phyloP scores from a whole-genome alignment of 2,113 vertebrate genomes.

The Oncorhynchus clarkii region DNA sequence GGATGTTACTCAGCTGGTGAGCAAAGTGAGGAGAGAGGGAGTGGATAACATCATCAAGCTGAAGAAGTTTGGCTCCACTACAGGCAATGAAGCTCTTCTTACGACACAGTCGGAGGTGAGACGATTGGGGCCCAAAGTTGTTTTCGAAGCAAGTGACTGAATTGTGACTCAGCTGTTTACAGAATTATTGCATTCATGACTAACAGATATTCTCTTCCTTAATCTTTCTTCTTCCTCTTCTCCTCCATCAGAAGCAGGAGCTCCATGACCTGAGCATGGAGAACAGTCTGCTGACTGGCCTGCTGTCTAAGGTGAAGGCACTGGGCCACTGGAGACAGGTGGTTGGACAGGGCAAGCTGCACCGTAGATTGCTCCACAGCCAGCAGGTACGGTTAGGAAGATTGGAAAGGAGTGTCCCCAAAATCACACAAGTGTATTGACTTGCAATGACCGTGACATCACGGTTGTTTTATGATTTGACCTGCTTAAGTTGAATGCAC shows the following conservation, averaged over 20 bases:
- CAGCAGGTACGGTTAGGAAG: constrained; percentile 63
- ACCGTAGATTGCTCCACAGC: constrained; percentile 57
- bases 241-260: constrained; percentile 60
- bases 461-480: background rate
- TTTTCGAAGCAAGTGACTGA: background rate
- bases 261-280: constrained; percentile 61
- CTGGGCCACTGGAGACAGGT: constrained; percentile 68
- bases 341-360: constrained; percentile 57
- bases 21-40: constrained; percentile 64
- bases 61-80: constrained; percentile 67
- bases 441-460: background rate
- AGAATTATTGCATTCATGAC: background rate
- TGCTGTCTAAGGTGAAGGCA: constrained; percentile 66
- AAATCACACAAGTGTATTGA: background rate
- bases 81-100: constrained; percentile 46
- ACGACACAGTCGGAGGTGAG: constrained; percentile 64
- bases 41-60: constrained; percentile 63
- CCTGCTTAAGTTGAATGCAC: background rate
- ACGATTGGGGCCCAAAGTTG: background rate
- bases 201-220: background rate
- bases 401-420: background rate
- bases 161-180: background rate
- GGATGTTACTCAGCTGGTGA: constrained; percentile 66
- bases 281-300: constrained; percentile 52
- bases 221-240: background rate